Percentiles rank a stretch among this genome's conserved stretches.
These are phyloP conservation scores for Isurus oxyrinchus DNA, from an alignment of 2,113 vertebrate species.

Conservation along the genomic window DNA sequence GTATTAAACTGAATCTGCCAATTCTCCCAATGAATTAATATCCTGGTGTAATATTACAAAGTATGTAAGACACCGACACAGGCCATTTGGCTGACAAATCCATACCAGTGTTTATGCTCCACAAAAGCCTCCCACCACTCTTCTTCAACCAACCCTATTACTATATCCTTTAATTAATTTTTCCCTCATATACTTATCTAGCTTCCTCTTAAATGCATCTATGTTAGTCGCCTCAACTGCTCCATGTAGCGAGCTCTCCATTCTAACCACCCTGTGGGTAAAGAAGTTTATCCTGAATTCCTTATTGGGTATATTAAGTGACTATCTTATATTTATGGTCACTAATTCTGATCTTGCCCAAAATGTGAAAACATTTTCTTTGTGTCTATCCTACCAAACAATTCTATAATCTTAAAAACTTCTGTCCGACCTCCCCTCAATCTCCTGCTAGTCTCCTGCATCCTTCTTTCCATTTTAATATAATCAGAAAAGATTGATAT, in stretches of 20 bases:
- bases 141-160: too few species aligned
- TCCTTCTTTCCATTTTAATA: background rate
- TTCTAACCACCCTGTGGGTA: background rate
- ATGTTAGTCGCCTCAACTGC: background rate
- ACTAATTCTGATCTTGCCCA: background rate
- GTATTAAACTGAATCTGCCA: background rate
- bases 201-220: too few species aligned
- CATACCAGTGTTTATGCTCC: too few species aligned
- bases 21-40: background rate
- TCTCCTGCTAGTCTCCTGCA: background rate
- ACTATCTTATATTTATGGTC: background rate
- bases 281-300: background rate
- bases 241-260: background rate
- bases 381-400: background rate
- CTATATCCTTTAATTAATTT: too few species aligned
- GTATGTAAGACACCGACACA: background rate
- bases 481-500: background rate
- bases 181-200: too few species aligned
- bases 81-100: too few species aligned
- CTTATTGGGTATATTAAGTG: background rate
- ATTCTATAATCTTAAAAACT: background rate
- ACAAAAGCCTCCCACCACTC: too few species aligned
- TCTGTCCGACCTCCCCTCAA: background rate
- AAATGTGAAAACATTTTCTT: background rate
- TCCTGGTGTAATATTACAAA: background rate